These are phyloP conservation scores for Chouioia cunea DNA, from an alignment of 2,888 invertebrate genomes.

Conservation along the genomic window DNA sequence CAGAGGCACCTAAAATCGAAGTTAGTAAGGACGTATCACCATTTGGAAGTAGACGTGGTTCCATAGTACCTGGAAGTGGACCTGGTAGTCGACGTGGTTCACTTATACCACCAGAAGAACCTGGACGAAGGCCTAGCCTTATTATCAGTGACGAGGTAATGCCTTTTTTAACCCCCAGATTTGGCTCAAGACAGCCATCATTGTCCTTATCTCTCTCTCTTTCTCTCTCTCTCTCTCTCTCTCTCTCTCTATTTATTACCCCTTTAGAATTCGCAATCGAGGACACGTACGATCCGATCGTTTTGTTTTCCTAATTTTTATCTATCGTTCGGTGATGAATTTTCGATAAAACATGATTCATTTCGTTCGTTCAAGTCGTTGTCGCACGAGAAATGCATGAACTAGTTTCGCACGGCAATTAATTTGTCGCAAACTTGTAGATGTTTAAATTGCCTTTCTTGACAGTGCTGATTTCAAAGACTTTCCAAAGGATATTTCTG, in stretches of 20 bases:
- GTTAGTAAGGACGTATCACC: constrained; percentile 86
- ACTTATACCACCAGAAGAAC: constrained; percentile 88
- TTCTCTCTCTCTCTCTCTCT: neutral
- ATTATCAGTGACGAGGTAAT: constrained; percentile 95
- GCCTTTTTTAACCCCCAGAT: constrained; percentile 50
- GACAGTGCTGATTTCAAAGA: no score
- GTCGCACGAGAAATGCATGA: constrained; percentile 13
- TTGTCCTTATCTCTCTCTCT: neutral
- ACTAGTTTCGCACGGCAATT: no score
- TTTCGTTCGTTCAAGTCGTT: neutral
- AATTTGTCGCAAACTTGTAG: no score
- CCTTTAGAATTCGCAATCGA: no score
- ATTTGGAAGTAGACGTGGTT: constrained; percentile 79
- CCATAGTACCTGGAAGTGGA: constrained; percentile 78
- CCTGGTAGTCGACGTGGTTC: constrained; percentile 84
- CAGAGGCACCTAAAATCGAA: constrained; percentile 86
- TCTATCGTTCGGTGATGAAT: no score
- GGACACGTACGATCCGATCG: no score
- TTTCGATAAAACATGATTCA: neutral
- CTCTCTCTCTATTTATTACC: no score
- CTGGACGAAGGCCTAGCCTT: constrained; percentile 88
- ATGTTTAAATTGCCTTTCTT: no score
- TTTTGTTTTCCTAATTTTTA: no score
- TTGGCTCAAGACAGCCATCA: neutral
- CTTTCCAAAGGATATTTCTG: no score